A percentile compares a stretch with the other conserved stretches of the same genome.
These are phyloP conservation scores for Propithecus deckenii DNA, from an alignment of 2,797 vertebrate species.

Conservation along the genomic window DNA sequence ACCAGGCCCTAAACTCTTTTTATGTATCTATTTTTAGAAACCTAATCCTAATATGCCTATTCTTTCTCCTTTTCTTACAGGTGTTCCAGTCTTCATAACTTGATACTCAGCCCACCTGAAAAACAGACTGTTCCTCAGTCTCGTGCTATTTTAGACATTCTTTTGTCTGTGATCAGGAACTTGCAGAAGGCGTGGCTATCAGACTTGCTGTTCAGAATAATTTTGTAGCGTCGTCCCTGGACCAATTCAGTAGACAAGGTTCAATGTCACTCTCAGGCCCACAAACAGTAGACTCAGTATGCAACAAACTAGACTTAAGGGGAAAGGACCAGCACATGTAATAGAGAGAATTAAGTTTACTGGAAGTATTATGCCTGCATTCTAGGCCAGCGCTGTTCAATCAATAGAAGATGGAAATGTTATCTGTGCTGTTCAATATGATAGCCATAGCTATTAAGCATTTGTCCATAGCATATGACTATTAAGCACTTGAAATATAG, in stretches of 20 bases:
- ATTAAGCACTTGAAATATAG: neutral
- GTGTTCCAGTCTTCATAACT: neutral
- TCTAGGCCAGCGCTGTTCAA: accelerated
- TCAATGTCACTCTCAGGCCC: neutral
- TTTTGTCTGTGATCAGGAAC: neutral
- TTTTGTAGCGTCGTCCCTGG: neutral
- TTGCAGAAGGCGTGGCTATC: neutral
- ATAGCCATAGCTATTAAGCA: neutral
- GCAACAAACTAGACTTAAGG: neutral
- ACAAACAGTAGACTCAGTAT: neutral
- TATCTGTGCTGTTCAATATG: neutral
- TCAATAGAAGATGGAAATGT: neutral
- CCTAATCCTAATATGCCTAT: neutral
- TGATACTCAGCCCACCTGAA: neutral
- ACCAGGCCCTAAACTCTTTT: neutral
- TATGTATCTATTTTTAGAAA: neutral
- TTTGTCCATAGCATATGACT: neutral
- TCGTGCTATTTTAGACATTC: neutral
- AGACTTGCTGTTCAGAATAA: neutral
- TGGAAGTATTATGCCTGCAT: neutral
- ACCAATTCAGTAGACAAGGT: neutral
- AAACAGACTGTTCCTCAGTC: neutral
- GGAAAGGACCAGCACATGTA: neutral
- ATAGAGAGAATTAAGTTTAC: neutral
- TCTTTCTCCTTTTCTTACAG: neutral